A percentile compares a stretch with the other conserved stretches of the same genome.
phyloP scores from a whole-genome alignment of 1,140 invertebrate species.

The Agraylea sexmaculata region DNA sequence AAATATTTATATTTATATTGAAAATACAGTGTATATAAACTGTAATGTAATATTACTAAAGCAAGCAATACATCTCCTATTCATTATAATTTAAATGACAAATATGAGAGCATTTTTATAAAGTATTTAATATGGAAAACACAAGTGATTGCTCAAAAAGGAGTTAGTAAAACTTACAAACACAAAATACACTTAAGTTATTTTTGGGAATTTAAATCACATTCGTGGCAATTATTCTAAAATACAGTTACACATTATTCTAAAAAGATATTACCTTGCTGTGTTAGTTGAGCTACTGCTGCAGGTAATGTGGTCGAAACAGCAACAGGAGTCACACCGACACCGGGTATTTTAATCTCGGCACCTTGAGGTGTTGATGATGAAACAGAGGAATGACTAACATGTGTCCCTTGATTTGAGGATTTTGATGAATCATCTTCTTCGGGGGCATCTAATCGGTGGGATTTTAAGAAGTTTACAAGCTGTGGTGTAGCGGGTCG shows the following conservation, averaged over 20 bases:
- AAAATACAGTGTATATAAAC: too few species aligned
- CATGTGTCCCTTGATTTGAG: constrained; percentile 23
- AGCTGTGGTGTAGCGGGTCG: constrained; percentile 59
- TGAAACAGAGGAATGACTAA: constrained; percentile 16
- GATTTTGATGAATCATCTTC: constrained; percentile 39
- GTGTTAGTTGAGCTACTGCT: constrained; percentile 44
- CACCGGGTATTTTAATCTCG: constrained; percentile 53
- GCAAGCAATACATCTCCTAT: too few species aligned
- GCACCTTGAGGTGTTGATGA: constrained; percentile 26
- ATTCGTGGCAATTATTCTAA: constrained; percentile 1
- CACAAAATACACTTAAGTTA: too few species aligned
- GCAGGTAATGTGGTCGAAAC: constrained; percentile 48
- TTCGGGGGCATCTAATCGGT: constrained; percentile 58
- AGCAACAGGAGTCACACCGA: constrained; percentile 48
- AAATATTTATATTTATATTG: too few species aligned
- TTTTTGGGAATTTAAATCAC: constrained; percentile 6
- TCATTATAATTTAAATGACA: too few species aligned
- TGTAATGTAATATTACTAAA: too few species aligned
- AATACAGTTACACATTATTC: constrained; percentile 5
- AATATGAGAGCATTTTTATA: too few species aligned
- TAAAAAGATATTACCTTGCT: constrained; percentile 36
- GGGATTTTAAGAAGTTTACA: constrained; percentile 59
- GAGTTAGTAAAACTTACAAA: too few species aligned
- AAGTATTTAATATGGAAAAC: too few species aligned
- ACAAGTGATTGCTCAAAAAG: too few species aligned